Evolutionary conservation across 2,888 invertebrate species (phyloP).

Genomic region (Parasteatoda lunata): DNA sequence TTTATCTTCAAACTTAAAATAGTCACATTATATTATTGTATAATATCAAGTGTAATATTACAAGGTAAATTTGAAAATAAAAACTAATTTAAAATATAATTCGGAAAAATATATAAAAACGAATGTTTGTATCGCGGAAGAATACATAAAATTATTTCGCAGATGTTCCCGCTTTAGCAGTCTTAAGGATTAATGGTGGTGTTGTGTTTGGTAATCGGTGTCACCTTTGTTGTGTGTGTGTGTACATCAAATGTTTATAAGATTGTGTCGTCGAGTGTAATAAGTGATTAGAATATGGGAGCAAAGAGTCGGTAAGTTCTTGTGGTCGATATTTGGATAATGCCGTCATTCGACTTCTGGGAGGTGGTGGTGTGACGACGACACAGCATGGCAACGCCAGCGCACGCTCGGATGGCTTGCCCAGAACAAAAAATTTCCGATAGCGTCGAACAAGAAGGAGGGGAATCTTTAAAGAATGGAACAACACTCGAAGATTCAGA

Average conservation of each 20-base stretch:
- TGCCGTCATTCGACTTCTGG: slow-evolving; percentile 26
- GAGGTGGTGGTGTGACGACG: slow-evolving; percentile 66
- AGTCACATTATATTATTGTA: neutral
- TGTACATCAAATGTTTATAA: slow-evolving; percentile 27
- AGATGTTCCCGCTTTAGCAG: slow-evolving; percentile 69
- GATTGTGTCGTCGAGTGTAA: slow-evolving; percentile 16
- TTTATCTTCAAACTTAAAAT: neutral
- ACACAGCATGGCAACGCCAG: slow-evolving; percentile 68
- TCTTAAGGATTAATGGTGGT: slow-evolving; percentile 66
- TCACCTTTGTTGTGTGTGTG: slow-evolving; percentile 21
- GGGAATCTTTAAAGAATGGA: slow-evolving; percentile 63
- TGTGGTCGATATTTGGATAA: slow-evolving; percentile 35
- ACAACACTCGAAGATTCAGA: slow-evolving; percentile 67
- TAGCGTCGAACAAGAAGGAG: slow-evolving; percentile 38
- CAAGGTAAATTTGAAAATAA: neutral
- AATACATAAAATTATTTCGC: slow-evolving; percentile 57
- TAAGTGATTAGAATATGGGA: slow-evolving; percentile 29
- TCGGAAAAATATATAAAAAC: neutral
- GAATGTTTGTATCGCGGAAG: slow-evolving; percentile 57
- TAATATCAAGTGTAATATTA: neutral
- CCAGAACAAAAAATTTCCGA: slow-evolving; percentile 63
- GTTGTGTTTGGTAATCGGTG: slow-evolving; percentile 41
- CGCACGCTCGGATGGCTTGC: slow-evolving; percentile 62
- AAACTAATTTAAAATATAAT: neutral
- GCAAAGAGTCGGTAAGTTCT: slow-evolving; percentile 31